A percentile compares a stretch with the other conserved stretches of the same genome.
Conservation (phyloP, 2,888 invertebrate species). For the Meganola albula region DNA sequence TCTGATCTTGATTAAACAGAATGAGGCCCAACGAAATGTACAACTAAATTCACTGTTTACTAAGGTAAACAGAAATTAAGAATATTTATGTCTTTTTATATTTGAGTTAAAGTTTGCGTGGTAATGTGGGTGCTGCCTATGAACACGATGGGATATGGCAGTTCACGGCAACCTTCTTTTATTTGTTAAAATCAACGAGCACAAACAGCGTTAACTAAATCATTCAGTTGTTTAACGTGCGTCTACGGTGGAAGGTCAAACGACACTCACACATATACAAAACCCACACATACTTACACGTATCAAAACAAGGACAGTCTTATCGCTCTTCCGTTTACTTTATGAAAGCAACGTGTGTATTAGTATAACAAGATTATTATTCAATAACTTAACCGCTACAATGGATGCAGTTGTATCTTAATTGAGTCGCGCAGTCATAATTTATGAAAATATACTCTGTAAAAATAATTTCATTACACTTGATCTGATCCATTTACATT, state of each 20-base stretch:
- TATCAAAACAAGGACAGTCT: constrained; percentile 44
- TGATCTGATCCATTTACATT: no score
- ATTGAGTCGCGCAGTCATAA: constrained; percentile 17
- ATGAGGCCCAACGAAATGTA: no score
- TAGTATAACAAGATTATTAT: constrained; percentile 25
- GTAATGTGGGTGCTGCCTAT: no score
- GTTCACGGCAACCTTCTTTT: no score
- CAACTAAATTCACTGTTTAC: no score
- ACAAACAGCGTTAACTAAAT: constrained; percentile 17
- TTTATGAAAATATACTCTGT: background rate
- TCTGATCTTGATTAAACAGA: no score
- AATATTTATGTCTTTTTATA: no score
- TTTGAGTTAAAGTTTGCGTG: no score
- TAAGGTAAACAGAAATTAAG: no score
- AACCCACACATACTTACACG: constrained; percentile 32
- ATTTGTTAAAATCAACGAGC: no score
- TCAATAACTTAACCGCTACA: constrained; percentile 18
- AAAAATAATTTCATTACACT: no score
- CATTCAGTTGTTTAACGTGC: constrained; percentile 39
- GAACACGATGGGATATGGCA: no score
- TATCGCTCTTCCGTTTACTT: constrained; percentile 51
- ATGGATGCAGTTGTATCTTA: constrained; percentile 21
- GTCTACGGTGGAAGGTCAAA: constrained; percentile 61
- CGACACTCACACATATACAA: constrained; percentile 34
- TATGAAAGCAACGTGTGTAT: constrained; percentile 41